phyloP scores from a whole-genome alignment of 2,113 vertebrate species.

The Gobio gobio region DNA sequence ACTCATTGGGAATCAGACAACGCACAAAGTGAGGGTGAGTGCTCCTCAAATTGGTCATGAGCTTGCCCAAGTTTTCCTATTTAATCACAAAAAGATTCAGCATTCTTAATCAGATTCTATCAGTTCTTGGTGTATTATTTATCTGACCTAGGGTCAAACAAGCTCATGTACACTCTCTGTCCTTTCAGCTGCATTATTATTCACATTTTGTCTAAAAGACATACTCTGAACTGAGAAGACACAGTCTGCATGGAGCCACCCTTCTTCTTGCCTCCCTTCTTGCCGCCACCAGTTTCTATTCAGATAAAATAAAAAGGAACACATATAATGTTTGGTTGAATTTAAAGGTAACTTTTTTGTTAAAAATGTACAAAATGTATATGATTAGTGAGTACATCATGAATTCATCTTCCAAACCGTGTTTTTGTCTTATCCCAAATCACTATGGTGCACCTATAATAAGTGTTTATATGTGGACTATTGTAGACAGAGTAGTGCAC shows the following conservation, averaged over 20 bases:
- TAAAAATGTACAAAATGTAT: too few species aligned
- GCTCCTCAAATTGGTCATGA: constrained; percentile 61
- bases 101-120: background rate
- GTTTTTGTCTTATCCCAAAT: too few species aligned
- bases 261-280: constrained; percentile 63
- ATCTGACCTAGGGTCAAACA: background rate
- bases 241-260: constrained; percentile 61
- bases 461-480: too few species aligned
- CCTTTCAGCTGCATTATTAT: too few species aligned
- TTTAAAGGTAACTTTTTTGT: too few species aligned
- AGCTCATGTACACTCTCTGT: too few species aligned
- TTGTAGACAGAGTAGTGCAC: too few species aligned
- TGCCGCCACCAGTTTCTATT: constrained; percentile 26
- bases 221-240: constrained; percentile 58
- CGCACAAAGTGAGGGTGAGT: constrained; percentile 62
- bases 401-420: too few species aligned
- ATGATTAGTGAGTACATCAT: too few species aligned
- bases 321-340: background rate
- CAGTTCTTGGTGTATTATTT: background rate
- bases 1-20: constrained; percentile 60
- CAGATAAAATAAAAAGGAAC: background rate
- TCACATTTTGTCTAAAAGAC: background rate
- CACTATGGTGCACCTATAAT: too few species aligned
- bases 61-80: constrained; percentile 56
- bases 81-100: background rate